Conservation (phyloP, 1,140 invertebrate genomes). For the Carcinoscorpius rotundicauda region DNA sequence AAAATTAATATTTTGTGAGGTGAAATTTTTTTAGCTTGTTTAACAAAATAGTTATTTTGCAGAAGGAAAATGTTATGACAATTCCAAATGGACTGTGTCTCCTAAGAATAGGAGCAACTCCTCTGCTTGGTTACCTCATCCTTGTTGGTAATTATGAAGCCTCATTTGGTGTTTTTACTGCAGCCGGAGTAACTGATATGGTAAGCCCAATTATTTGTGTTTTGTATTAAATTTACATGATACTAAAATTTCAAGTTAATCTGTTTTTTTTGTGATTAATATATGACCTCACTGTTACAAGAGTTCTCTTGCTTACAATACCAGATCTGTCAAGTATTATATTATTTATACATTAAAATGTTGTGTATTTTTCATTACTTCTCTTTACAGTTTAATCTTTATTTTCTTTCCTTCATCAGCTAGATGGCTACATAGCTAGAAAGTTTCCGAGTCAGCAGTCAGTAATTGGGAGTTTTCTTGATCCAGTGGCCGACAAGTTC, state of each 20-base stretch:
- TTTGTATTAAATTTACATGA: too few species aligned
- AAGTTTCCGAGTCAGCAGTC: conserved; percentile 80
- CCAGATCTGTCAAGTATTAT: too few species aligned
- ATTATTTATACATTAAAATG: too few species aligned
- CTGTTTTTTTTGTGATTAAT: too few species aligned
- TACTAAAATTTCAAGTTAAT: too few species aligned
- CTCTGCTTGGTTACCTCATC: conserved; percentile 72
- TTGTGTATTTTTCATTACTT: too few species aligned
- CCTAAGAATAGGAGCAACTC: conserved; percentile 65
- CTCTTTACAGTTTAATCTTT: too few species aligned
- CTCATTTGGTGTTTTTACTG: conserved; percentile 55
- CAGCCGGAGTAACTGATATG: conserved; percentile 72
- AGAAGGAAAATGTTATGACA: conserved; percentile 80
- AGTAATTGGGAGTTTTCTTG: conserved; percentile 86
- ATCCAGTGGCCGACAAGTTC: conserved; percentile 95
- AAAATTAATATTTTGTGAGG: too few species aligned
- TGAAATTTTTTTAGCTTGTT: too few species aligned
- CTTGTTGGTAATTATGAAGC: conserved; percentile 56
- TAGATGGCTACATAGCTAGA: conserved; percentile 93
- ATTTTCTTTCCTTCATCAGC: conserved; percentile 34
- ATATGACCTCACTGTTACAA: too few species aligned
- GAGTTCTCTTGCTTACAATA: too few species aligned
- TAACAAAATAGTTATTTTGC: neutral
- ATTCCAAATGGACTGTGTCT: conserved; percentile 83
- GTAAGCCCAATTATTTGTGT: conserved; percentile 39